Base-by-base conservation (phyloP, 2,888 invertebrate species). In the Sycophila texana region DNA sequence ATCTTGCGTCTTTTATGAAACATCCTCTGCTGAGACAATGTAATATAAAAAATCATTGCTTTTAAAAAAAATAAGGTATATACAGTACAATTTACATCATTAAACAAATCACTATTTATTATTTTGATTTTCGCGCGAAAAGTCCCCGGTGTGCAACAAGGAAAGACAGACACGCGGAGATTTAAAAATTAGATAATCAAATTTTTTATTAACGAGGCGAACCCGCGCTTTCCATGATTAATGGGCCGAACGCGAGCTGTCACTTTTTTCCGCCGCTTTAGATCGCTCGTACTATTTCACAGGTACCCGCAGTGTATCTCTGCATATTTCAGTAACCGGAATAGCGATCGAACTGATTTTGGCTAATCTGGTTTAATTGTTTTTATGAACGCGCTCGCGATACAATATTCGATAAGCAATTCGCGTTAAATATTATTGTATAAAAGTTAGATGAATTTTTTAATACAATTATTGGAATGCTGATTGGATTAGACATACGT, bases 291-390 rank as follows among this genome's bases (percentile, higher is more conserved):
- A n/a, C n/a, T 53, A 16, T 20, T 65, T 12, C n/a, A 65, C 13
- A 39, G 65, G n/a, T 47, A 65, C 5, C 14, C 5, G 39, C 5
- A n/a, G 26, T 16, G 14, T n/a, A 7, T 18, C n/a, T 39, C 39
- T n/a, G 65, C 65, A 65, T 65, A n/a, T 65, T 65, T 65, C 30
- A 65, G 16, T n/a, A 47, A 65, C 12, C 47, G 65, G 12, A n/a
- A 65, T 65, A 18, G 13, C 5, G 65, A 65, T 65, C 47, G 65
- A n/a, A 65, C 47, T 47, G 65, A 65, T 65, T 65, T 65, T n/a
- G n/a, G 30, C 39, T 10, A 7, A 47, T 65, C 47, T 47, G 47
- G 5, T n/a, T 16, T n/a, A 18, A 47, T 65, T 65, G 65, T 65
- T 16, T 65, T 65, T 39, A 10, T n/a, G 10, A 65, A 7, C 7